Percentiles rank a stretch among this genome's conserved stretches.
phyloP scores from a whole-genome alignment of 2,888 invertebrate genomes.

The Leptopilina myrica region DNA sequence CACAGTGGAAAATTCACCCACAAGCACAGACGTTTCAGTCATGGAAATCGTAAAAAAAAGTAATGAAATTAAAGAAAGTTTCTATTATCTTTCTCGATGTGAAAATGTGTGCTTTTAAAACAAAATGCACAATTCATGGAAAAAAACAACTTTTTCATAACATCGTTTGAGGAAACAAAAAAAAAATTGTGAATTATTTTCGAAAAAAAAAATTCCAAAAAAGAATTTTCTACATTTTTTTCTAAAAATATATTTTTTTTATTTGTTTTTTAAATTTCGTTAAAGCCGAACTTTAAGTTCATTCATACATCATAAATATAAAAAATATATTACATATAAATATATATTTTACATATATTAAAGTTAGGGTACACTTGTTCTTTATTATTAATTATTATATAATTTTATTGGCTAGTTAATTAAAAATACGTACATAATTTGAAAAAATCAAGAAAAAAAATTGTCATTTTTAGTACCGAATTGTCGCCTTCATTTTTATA shows the following conservation, averaged over 20 bases:
- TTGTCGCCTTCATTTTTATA: background rate
- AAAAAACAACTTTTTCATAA: background rate
- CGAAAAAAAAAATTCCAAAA: background rate
- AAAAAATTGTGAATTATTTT: background rate
- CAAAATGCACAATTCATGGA: background rate
- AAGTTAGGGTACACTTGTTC: too few relatives aligned
- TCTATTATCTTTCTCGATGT: background rate
- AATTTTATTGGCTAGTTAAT: too few relatives aligned
- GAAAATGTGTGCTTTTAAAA: background rate
- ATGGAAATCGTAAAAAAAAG: constrained; percentile 61
- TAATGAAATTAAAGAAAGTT: constrained; percentile 41
- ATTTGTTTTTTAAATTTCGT: too few relatives aligned
- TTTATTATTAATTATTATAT: constrained; percentile 1
- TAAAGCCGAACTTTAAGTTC: too few relatives aligned
- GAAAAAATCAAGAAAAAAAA: background rate
- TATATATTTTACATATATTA: too few relatives aligned
- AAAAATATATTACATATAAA: too few relatives aligned
- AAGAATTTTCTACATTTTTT: too few relatives aligned
- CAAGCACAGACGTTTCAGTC: constrained; percentile 53
- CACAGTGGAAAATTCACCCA: constrained; percentile 44
- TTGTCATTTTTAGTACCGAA: constrained; percentile 3
- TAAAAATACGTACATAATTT: background rate
- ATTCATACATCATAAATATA: too few relatives aligned
- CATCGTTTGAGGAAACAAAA: constrained; percentile 1
- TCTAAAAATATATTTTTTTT: too few relatives aligned